These are phyloP conservation scores for Theristicus caerulescens DNA, from an alignment of 2,113 vertebrate species.

Conservation along the genomic window DNA sequence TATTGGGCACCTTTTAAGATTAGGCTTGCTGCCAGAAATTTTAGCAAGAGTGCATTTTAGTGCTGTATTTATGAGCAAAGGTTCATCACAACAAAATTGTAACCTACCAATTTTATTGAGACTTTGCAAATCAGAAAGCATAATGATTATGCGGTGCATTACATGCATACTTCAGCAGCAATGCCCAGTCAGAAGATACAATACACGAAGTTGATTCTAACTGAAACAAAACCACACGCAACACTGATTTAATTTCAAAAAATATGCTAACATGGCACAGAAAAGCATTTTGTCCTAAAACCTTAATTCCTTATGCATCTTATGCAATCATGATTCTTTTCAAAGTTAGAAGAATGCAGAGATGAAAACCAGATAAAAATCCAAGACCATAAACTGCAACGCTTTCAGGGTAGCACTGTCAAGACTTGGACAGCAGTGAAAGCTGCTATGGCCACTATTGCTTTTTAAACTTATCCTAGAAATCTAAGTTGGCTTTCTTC, in stretches of 20 bases:
- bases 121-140: background rate
- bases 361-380: background rate
- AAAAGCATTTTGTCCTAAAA: background rate
- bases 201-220: background rate
- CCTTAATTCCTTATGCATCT: background rate
- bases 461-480: background rate
- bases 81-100: background rate
- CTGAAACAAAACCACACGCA: rapidly evolving
- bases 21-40: background rate
- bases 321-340: background rate
- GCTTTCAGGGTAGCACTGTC: background rate
- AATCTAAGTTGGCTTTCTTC: background rate
- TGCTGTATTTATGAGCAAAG: background rate
- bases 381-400: background rate
- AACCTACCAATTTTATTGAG: background rate
- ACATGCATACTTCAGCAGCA: rapidly evolving
- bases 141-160: background rate
- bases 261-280: background rate
- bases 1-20: background rate
- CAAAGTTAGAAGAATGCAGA: background rate
- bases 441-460: background rate
- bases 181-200: background rate
- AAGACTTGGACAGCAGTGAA: background rate
- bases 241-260: background rate
- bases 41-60: background rate